Conservation (phyloP, 2,113 vertebrate genomes). For the Malurus melanocephalus region DNA sequence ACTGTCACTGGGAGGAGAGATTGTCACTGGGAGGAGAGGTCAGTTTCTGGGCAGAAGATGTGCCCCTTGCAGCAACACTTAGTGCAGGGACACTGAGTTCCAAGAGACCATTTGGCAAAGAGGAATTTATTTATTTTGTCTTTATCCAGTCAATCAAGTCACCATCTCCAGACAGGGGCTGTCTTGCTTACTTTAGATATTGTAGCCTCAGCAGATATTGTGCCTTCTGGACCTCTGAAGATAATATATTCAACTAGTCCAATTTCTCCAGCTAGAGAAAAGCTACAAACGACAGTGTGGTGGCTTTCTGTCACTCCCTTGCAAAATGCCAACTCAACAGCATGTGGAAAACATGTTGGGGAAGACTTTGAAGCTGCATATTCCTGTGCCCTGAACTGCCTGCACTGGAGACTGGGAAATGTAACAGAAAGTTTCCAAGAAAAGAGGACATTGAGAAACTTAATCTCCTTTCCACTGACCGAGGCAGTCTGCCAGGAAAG, state of each 20-base stretch:
- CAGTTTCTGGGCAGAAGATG: neutral
- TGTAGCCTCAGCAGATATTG: neutral
- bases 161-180: neutral
- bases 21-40: neutral
- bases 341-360: neutral
- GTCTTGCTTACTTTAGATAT: neutral
- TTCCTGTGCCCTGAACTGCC: neutral
- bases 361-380: neutral
- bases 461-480: neutral
- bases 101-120: neutral
- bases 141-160: neutral
- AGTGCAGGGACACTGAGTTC: neutral
- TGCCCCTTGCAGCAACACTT: neutral
- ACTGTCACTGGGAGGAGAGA: too few relatives aligned
- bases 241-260: neutral
- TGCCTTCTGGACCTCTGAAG: neutral
- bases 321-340: neutral
- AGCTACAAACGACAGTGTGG: neutral
- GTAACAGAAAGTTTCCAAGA: conserved; percentile 6
- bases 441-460: conserved; percentile 2
- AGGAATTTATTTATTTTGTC: neutral
- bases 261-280: neutral
- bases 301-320: neutral
- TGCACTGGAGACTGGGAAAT: neutral
- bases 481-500: conserved; percentile 10